A percentile compares a stretch with the other conserved stretches of the same genome.
Conservation (phyloP, 64 coral and sea anemone species). For the Astreopora myriophthalma region DNA sequence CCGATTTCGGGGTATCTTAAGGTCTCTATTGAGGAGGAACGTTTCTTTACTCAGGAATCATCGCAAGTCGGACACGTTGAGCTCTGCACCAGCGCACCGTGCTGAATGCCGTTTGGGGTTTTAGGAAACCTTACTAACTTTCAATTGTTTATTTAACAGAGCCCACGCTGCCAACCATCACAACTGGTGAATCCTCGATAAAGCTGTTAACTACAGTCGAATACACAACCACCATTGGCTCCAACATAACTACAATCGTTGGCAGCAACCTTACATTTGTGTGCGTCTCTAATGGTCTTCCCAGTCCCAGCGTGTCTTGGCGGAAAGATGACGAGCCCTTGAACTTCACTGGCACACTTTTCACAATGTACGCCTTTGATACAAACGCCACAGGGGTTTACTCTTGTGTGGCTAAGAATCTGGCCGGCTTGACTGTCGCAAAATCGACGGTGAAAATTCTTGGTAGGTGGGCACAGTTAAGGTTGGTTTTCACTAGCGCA, state of each 20-base stretch:
- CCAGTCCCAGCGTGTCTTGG: conserved; percentile 66
- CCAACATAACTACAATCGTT: conserved; percentile 61
- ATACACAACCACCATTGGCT: conserved; percentile 61
- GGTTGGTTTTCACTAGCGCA: too few species aligned
- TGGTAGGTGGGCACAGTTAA: conserved; percentile 15
- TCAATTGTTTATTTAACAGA: conserved; percentile 18
- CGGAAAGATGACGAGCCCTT: conserved; percentile 30
- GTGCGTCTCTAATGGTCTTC: conserved; percentile 55
- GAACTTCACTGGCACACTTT: not conserved
- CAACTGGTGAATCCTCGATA: not conserved
- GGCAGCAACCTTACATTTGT: conserved; percentile 57
- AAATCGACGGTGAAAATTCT: conserved; percentile 57
- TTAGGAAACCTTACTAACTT: not conserved
- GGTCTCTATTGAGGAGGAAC: too few species aligned
- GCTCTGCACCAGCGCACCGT: not conserved
- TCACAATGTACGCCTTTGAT: not conserved
- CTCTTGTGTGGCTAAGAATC: conserved; percentile 66
- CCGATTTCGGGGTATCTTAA: too few species aligned
- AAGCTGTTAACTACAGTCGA: conserved; percentile 5
- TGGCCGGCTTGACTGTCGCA: conserved; percentile 13
- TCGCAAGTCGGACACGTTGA: not conserved
- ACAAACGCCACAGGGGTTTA: conserved; percentile 57
- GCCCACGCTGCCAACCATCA: conserved; percentile 38
- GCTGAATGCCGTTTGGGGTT: not conserved
- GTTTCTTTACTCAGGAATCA: too few species aligned